Evolutionary conservation across 2,888 invertebrate genomes (phyloP).

Genomic region (Smittia aterrima): DNA sequence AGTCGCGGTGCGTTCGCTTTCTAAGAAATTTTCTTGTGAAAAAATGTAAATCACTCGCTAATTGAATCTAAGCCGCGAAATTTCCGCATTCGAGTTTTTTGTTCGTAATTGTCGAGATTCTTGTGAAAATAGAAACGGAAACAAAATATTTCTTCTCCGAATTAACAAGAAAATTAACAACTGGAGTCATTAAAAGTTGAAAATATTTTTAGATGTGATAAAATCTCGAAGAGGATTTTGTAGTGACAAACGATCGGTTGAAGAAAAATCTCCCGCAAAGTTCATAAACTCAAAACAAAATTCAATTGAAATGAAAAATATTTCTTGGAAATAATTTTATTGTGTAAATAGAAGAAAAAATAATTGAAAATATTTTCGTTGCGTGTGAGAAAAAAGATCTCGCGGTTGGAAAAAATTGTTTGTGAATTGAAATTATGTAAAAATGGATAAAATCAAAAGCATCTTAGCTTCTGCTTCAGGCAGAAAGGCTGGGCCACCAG

Average conservation of each 20-base stretch:
- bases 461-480: slow-evolving; percentile 9
- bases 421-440: neutral
- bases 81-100: slow-evolving; percentile 3
- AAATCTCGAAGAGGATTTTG: neutral
- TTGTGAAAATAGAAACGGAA: too few species aligned
- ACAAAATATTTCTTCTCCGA: neutral
- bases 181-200: too few species aligned
- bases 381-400: slow-evolving; percentile 1
- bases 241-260: neutral
- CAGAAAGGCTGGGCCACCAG: slow-evolving; percentile 68
- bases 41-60: neutral
- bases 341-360: slow-evolving; percentile 1
- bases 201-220: too few species aligned
- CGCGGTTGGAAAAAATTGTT: neutral
- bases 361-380: slow-evolving; percentile 11
- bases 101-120: neutral
- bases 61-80: slow-evolving; percentile 11
- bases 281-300: neutral
- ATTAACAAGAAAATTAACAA: neutral
- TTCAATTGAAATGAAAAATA: neutral
- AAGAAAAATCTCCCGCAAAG: neutral
- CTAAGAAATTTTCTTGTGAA: neutral
- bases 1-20: neutral
- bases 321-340: neutral
- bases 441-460: slow-evolving; percentile 36